A percentile compares a stretch with the other conserved stretches of the same genome.
These are phyloP conservation scores for Mirounga angustirostris DNA, from an alignment of 2,113 vertebrate species.

Conservation along the genomic window DNA sequence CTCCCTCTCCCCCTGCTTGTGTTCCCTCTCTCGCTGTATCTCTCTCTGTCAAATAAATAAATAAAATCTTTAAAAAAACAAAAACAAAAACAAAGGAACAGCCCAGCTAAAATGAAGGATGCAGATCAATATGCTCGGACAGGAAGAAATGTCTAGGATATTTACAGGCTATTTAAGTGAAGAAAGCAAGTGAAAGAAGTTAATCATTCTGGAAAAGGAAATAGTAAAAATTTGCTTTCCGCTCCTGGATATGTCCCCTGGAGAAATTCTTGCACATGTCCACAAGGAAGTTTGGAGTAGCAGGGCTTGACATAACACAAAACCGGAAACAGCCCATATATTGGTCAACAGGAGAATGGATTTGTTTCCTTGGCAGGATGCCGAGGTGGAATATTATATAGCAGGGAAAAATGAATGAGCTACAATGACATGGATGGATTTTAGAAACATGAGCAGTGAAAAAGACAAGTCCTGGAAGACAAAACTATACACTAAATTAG, in stretches of 20 bases:
- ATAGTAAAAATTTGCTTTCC: not conserved
- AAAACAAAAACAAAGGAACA: not conserved
- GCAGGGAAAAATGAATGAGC: not conserved
- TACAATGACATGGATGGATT: not conserved
- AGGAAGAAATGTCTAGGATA: not conserved
- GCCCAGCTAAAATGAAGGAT: not conserved
- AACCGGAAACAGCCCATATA: not conserved
- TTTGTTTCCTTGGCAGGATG: not conserved
- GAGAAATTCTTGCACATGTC: not conserved
- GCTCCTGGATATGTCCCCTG: not conserved
- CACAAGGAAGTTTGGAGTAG: not conserved
- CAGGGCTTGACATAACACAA: not conserved
- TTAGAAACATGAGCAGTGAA: not conserved
- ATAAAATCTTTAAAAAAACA: not conserved
- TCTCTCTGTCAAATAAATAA: too few species aligned
- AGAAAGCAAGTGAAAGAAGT: not conserved
- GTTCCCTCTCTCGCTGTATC: too few species aligned
- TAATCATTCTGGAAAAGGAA: slow-evolving; percentile 16
- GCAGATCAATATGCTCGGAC: fast-evolving
- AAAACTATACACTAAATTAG: not conserved
- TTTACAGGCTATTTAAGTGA: not conserved
- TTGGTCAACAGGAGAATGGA: not conserved
- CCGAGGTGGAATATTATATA: not conserved
- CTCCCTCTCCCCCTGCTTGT: too few species aligned
- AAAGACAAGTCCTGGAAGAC: not conserved